These are phyloP conservation scores for Darevskia nairensis DNA, from an alignment of 2,797 vertebrate genomes.

Conservation along the genomic window DNA sequence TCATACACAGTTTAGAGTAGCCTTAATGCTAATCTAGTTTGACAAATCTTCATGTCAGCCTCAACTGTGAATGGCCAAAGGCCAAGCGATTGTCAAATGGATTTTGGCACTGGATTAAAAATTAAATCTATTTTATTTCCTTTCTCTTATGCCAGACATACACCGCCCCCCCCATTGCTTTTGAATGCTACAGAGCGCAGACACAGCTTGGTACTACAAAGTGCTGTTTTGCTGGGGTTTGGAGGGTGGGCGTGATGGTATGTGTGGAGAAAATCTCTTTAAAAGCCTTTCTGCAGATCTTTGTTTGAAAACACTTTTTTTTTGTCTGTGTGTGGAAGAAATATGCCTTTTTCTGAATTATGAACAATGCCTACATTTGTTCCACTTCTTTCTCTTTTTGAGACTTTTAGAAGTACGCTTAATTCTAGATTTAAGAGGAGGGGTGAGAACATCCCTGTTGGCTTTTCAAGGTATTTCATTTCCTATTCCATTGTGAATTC, in stretches of 20 bases:
- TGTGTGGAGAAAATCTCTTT: neutral
- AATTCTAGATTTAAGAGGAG: slow-evolving; percentile 46
- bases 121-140: slow-evolving; percentile 59
- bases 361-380: slow-evolving; percentile 25
- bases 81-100: slow-evolving; percentile 58
- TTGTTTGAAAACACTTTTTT: slow-evolving; percentile 38
- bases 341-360: slow-evolving; percentile 32
- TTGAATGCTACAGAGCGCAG: slow-evolving; percentile 34
- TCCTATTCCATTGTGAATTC: slow-evolving; percentile 56
- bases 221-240: slow-evolving; percentile 24
- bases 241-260: neutral
- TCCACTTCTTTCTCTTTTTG: slow-evolving; percentile 13
- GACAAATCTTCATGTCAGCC: slow-evolving; percentile 50
- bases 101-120: slow-evolving; percentile 66
- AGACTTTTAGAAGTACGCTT: slow-evolving; percentile 42
- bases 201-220: slow-evolving; percentile 40
- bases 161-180: slow-evolving; percentile 33
- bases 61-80: slow-evolving; percentile 57
- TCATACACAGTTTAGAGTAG: slow-evolving; percentile 35
- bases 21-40: slow-evolving; percentile 55
- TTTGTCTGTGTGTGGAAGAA: slow-evolving; percentile 4
- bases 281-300: slow-evolving; percentile 10
- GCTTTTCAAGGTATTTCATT: slow-evolving; percentile 46
- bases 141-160: slow-evolving; percentile 34
- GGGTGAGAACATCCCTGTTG: slow-evolving; percentile 28